Evolutionary conservation across 2,797 vertebrate species (phyloP).

Genomic region (Coendou prehensilis): DNA sequence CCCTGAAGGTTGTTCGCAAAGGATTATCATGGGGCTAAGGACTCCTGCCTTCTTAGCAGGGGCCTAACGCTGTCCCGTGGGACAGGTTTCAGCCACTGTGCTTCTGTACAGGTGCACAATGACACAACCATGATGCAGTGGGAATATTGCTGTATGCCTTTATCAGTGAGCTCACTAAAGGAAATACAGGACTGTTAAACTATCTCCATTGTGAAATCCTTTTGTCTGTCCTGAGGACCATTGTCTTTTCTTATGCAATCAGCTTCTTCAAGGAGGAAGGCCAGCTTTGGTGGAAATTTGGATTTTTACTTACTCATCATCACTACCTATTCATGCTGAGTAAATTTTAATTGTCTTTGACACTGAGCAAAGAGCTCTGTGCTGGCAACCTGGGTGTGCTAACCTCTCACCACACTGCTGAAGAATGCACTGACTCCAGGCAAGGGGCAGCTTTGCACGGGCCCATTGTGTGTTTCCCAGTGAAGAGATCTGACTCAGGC

Average conservation of each 20-base stretch:
- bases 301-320: conserved; percentile 69
- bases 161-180: conserved; percentile 61
- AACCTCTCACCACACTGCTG: neutral
- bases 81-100: neutral
- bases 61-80: rapidly evolving
- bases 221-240: conserved; percentile 57
- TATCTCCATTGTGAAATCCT: conserved; percentile 53
- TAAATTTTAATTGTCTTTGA: conserved; percentile 71
- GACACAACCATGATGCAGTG: neutral
- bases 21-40: neutral
- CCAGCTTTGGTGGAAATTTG: conserved; percentile 57
- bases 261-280: conserved; percentile 75
- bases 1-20: neutral
- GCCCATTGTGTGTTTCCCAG: neutral
- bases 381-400: neutral
- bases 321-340: conserved; percentile 72
- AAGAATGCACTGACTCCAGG: neutral
- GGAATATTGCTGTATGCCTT: neutral
- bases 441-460: neutral
- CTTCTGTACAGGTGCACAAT: neutral
- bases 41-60: neutral
- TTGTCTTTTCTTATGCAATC: conserved; percentile 26
- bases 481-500: conserved; percentile 11
- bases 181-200: conserved; percentile 63
- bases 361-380: neutral